phyloP scores from a whole-genome alignment of 2,113 vertebrate species.

The Rhineura floridana region DNA sequence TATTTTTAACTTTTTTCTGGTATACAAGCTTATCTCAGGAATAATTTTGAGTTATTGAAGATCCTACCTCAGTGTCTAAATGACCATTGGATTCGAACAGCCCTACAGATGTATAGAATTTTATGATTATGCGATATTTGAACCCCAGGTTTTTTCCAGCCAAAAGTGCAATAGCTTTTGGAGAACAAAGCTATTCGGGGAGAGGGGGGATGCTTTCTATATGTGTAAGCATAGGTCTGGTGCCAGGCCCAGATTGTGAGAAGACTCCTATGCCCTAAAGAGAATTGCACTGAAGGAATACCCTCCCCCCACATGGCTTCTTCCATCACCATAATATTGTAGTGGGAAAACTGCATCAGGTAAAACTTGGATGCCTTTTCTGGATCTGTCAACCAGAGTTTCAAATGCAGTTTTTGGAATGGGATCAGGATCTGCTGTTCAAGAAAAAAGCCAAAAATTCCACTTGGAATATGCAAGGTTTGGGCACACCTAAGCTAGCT shows the following conservation, averaged over 20 bases:
- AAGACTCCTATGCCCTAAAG: not conserved
- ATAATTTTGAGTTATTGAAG: not conserved
- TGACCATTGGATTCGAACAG: not conserved
- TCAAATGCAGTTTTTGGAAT: not conserved
- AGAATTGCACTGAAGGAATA: not conserved
- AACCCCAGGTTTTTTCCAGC: not conserved
- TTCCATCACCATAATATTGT: not conserved
- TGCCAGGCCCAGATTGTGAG: not conserved
- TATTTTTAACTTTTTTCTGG: not conserved
- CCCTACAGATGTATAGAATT: not conserved
- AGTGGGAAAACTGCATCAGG: not conserved
- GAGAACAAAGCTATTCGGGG: not conserved
- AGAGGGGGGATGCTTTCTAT: not conserved
- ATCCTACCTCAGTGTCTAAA: not conserved
- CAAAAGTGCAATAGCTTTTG: not conserved
- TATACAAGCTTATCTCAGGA: not conserved
- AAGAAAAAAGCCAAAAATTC: slow-evolving; percentile 21
- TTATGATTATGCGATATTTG: not conserved
- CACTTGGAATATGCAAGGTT: not conserved
- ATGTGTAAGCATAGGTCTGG: not conserved
- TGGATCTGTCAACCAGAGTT: not conserved
- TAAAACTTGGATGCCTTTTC: not conserved
- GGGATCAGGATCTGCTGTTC: not conserved
- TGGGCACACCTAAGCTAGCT: not conserved
- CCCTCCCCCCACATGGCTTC: not conserved